Base-by-base conservation (phyloP, 2,113 vertebrate species). In the Microcebus tavaratra region DNA sequence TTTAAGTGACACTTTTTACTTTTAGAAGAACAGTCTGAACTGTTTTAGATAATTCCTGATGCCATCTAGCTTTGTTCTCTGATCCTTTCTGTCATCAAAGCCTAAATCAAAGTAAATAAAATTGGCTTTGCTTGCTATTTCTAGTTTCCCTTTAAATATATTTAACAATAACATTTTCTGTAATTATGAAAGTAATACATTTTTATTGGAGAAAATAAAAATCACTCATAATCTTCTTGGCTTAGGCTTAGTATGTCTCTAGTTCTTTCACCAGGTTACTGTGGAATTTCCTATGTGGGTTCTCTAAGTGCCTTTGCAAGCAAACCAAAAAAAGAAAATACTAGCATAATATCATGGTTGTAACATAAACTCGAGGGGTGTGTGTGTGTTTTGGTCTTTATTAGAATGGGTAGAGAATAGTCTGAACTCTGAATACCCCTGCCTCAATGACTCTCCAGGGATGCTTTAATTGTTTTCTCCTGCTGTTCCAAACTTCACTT, bases 361-460 rank as follows among this genome's bases (percentile, higher is more conserved):
- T 68, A 88, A 57, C 9, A 67, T 84, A 83, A 89, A 85, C 78
- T 80, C 1, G 12, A 80, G 14, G 6, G 3, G 20, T 18, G 15
- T 57, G 63, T 65, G 4, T 57, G 15, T 67, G 14, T 55, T 8
- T 42, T 73, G 29, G 13, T 90, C 45, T 93, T 82, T 73, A 36
- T 94, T 93, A 83, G 79, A 94, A 84, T 76, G 76, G 11, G 42
- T 93, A 75, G 85, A 86, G 88, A 93, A 68, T 73, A 94, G 50
- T 80, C 15, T 97, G 95, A 97, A 89, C 89, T 96, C 91, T 90
- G 86, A 95, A 91, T 96, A 94, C 45, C 48, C 88, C 53, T 88
- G 42, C 90, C 48, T 80, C 88, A 76, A 81, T 84, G 45, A 42
- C 70, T 94, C 91, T 89, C n/a, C 10, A 84, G 87, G 76, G 86